Evolutionary conservation across 2,888 invertebrate genomes (phyloP).

Genomic region (Ferrisia virgata): DNA sequence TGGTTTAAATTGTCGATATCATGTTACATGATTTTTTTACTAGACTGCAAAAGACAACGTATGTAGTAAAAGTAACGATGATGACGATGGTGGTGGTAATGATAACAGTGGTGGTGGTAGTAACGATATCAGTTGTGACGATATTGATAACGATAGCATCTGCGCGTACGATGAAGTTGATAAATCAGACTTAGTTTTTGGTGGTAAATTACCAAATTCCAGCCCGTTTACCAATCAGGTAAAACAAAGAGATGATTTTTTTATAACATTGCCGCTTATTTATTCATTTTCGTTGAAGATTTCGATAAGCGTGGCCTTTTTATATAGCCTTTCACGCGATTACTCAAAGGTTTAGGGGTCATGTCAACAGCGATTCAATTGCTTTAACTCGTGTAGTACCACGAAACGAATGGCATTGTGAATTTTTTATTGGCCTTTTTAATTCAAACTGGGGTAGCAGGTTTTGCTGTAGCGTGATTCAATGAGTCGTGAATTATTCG

Average conservation of each 20-base stretch:
- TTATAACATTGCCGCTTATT: neutral
- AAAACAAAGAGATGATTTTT: neutral
- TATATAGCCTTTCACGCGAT: neutral
- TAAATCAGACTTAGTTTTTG: conserved; percentile 10
- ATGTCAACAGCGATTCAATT: neutral
- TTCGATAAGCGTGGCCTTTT: neutral
- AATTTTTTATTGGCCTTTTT: neutral
- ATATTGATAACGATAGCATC: conserved; percentile 41
- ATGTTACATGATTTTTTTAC: neutral
- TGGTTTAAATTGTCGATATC: neutral
- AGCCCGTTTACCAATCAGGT: neutral
- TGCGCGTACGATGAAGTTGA: conserved; percentile 27
- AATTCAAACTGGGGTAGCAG: neutral
- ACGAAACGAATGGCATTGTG: neutral
- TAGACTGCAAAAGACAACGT: conserved; percentile 12
- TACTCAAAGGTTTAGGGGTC: neutral
- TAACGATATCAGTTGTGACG: conserved; percentile 31
- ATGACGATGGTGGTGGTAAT: conserved; percentile 12
- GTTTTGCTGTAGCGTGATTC: neutral
- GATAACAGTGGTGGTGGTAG: conserved; percentile 35
- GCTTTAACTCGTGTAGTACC: neutral
- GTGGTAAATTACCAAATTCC: neutral
- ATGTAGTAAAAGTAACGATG: conserved; percentile 23
- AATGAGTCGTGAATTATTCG: neutral
- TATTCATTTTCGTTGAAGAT: neutral